These are phyloP conservation scores for Tachypleus tridentatus DNA, from an alignment of 1,140 invertebrate species.

Conservation along the genomic window DNA sequence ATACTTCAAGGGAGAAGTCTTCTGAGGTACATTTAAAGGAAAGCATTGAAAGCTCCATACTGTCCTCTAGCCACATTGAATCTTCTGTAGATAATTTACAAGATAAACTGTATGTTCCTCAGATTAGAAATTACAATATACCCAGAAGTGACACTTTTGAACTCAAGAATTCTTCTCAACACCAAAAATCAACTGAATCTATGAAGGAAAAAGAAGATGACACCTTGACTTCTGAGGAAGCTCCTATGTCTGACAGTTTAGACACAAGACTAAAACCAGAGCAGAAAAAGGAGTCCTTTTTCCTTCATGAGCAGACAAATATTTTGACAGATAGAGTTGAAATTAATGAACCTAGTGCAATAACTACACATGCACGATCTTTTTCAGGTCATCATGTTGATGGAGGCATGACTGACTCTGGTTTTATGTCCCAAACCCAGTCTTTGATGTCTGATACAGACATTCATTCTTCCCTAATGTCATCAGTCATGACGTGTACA, in stretches of 20 bases:
- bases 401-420: conserved; percentile 21
- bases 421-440: conserved; percentile 19
- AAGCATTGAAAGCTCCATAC: too few relatives aligned
- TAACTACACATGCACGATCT: conserved; percentile 1
- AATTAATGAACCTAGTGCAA: background rate
- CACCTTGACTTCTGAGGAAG: too few relatives aligned
- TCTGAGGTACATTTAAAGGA: too few relatives aligned
- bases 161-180: background rate
- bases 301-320: background rate
- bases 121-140: background rate
- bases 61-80: background rate
- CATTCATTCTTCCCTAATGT: conserved; percentile 9
- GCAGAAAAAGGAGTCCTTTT: conserved; percentile 1
- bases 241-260: too few relatives aligned
- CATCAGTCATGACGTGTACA: conserved; percentile 14
- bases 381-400: conserved; percentile 3
- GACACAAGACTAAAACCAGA: background rate
- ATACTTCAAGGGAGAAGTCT: too few relatives aligned
- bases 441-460: conserved; percentile 16
- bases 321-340: background rate
- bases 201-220: background rate
- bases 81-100: background rate
- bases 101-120: background rate
- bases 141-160: background rate
- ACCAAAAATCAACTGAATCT: background rate